Evolutionary conservation across 2,113 vertebrate species (phyloP).

Genomic region (Pongo abelii): DNA sequence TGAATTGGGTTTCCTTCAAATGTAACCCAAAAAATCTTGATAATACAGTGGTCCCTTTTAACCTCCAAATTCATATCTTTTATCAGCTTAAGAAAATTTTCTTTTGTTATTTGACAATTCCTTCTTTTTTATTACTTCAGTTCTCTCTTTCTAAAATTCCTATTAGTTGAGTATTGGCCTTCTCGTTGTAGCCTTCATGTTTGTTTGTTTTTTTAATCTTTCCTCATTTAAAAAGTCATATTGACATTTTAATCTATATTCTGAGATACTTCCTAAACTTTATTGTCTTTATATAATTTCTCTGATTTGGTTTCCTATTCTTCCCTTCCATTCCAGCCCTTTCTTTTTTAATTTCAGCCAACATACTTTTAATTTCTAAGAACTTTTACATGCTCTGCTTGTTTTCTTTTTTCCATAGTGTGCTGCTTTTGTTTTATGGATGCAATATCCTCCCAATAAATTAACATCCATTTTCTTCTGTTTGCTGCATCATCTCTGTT

Average conservation of each 20-base stretch:
- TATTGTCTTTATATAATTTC: neutral
- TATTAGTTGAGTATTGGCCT: neutral
- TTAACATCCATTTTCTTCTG: neutral
- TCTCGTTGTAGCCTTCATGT: neutral
- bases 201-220: neutral
- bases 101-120: neutral
- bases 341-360: neutral
- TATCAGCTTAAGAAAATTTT: neutral
- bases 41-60: neutral
- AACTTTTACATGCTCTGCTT: neutral
- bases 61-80: neutral
- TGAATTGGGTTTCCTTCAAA: neutral
- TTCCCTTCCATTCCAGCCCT: neutral
- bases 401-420: accelerated
- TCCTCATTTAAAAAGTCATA: neutral
- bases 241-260: conserved; percentile 2
- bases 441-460: neutral
- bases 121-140: neutral
- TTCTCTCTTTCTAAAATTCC: neutral
- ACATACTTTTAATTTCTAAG: neutral
- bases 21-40: neutral
- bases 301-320: neutral
- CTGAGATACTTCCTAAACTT: conserved; percentile 1
- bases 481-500: neutral
- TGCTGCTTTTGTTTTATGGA: neutral